These are phyloP conservation scores for Discoglossus pictus DNA, from an alignment of 2,797 vertebrate species.

Conservation along the genomic window DNA sequence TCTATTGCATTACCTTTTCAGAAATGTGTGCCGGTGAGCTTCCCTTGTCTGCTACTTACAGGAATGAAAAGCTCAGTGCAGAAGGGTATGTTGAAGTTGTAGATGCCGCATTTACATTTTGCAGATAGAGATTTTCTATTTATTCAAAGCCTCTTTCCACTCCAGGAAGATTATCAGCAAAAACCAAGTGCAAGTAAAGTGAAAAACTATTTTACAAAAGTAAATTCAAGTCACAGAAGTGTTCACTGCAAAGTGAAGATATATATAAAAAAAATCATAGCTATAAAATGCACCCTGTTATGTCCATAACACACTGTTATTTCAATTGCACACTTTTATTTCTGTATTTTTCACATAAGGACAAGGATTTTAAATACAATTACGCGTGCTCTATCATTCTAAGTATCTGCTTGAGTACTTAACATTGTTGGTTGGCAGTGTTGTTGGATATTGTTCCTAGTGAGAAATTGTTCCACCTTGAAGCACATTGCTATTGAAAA, in stretches of 20 bases:
- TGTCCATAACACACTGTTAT: constrained; percentile 22
- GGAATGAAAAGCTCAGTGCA: constrained; percentile 45
- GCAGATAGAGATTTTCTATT: too few species aligned
- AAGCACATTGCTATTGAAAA: constrained; percentile 22
- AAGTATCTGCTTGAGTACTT: constrained; percentile 24
- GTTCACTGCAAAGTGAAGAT: constrained; percentile 17
- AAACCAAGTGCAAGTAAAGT: constrained; percentile 15
- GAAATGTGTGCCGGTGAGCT: too few species aligned
- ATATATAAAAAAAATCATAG: constrained; percentile 3
- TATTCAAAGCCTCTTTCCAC: too few species aligned
- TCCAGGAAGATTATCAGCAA: too few species aligned
- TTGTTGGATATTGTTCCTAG: background rate
- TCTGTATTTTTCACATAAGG: constrained; percentile 22
- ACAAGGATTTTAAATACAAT: constrained; percentile 18
- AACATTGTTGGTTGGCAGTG: constrained; percentile 20
- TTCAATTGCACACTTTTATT: constrained; percentile 26
- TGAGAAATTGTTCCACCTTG: constrained; percentile 33
- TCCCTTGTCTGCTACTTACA: too few species aligned
- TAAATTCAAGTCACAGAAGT: constrained; percentile 17
- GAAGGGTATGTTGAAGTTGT: constrained; percentile 68
- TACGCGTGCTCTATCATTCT: constrained; percentile 27
- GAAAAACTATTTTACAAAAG: constrained; percentile 10
- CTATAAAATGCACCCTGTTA: constrained; percentile 31
- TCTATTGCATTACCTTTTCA: too few species aligned
- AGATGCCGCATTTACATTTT: too few species aligned